Evolutionary conservation across 2,113 vertebrate genomes (phyloP).

Genomic region (Edolisoma coerulescens): DNA sequence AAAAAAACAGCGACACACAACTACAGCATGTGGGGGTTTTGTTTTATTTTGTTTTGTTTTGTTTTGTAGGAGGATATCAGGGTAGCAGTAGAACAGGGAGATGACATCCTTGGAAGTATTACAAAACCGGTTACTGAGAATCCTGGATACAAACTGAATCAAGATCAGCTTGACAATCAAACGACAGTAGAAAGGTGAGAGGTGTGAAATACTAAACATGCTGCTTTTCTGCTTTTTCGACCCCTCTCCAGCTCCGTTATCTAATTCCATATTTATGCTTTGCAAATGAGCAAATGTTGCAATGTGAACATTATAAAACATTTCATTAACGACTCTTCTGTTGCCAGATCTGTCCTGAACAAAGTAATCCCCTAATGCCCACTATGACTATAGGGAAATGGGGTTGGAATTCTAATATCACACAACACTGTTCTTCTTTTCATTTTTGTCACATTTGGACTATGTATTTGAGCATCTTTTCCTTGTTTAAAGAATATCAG

Average conservation of each 20-base stretch:
- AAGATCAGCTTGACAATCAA: conserved; percentile 91
- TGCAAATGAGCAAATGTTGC: background rate
- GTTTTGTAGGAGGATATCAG: conserved; percentile 81
- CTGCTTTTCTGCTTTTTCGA: background rate
- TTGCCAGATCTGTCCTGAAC: background rate
- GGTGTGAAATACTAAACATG: background rate
- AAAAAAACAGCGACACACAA: background rate
- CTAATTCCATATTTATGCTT: background rate
- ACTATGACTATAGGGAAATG: background rate
- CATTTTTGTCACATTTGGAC: background rate
- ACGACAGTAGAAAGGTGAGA: conserved; percentile 88
- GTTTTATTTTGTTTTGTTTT: background rate
- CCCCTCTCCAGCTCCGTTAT: background rate
- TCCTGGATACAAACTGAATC: conserved; percentile 84
- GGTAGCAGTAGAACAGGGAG: conserved; percentile 81
- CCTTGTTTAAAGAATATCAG: background rate
- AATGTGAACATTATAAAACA: background rate
- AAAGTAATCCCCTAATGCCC: background rate
- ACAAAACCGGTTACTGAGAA: conserved; percentile 80
- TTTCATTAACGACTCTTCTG: background rate
- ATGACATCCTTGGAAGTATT: conserved; percentile 81
- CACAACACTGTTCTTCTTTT: background rate
- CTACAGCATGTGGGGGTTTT: background rate
- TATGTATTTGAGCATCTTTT: background rate
- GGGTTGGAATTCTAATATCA: background rate